phyloP scores from a whole-genome alignment of 2,888 invertebrate genomes.

The Andrena dorsata region DNA sequence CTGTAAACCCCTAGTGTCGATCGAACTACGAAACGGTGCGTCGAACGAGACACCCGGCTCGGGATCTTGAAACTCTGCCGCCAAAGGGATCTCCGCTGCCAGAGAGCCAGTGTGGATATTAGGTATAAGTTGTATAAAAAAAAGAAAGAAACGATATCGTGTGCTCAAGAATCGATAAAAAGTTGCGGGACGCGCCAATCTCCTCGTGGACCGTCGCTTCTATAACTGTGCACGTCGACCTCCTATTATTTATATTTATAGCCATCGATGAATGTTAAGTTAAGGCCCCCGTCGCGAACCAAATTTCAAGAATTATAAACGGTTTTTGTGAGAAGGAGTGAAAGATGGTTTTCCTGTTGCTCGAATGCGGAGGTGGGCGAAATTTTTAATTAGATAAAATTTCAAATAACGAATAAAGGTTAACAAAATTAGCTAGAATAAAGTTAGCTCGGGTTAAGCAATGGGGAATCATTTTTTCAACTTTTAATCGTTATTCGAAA shows the following conservation, averaged over 20 bases:
- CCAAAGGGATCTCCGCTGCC: not conserved
- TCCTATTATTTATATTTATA: constrained; percentile 76
- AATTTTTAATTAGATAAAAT: too few species aligned
- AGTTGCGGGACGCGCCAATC: not conserved
- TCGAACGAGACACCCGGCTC: not conserved
- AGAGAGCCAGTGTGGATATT: constrained; percentile 16
- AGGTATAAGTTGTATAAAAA: constrained; percentile 39
- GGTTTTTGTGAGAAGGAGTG: constrained; percentile 67
- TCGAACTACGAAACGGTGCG: constrained; percentile 9
- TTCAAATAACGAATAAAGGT: too few species aligned
- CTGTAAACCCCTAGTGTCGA: constrained; percentile 27
- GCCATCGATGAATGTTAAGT: constrained; percentile 73
- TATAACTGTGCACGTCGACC: constrained; percentile 15
- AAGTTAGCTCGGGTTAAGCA: too few species aligned
- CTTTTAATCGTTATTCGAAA: too few species aligned
- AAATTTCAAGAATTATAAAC: constrained; percentile 70
- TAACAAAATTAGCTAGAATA: too few species aligned
- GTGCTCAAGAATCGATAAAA: constrained; percentile 16
- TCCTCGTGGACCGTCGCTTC: constrained; percentile 7
- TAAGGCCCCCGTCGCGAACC: constrained; percentile 61
- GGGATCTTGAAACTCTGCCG: not conserved
- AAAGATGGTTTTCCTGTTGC: not conserved
- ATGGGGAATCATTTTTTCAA: too few species aligned
- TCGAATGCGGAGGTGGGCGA: not conserved
- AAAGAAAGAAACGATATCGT: constrained; percentile 10